phyloP scores from a whole-genome alignment of 1,140 invertebrate species.

The Phthorimaea operculella region DNA sequence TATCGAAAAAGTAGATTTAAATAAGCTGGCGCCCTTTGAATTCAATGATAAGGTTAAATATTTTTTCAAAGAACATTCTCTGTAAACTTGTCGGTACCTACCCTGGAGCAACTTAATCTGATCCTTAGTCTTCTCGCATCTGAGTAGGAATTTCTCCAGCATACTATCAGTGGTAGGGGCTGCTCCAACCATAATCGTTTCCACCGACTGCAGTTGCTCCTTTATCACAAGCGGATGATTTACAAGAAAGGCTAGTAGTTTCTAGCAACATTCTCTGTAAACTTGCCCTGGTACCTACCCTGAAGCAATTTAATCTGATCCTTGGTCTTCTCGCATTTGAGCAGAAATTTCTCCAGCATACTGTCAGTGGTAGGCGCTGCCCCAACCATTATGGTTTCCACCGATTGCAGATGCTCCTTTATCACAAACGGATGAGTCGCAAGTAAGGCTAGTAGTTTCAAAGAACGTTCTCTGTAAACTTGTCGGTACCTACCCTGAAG shows the following conservation, averaged over 20 bases:
- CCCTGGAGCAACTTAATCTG: slow-evolving; percentile 70
- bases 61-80: slow-evolving; percentile 9
- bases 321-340: slow-evolving; percentile 67
- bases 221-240: slow-evolving; percentile 72
- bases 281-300: slow-evolving; percentile 69
- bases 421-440: slow-evolving; percentile 72
- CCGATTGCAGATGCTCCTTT: slow-evolving; percentile 68
- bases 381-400: slow-evolving; percentile 71
- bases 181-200: slow-evolving; percentile 72
- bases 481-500: slow-evolving; percentile 66
- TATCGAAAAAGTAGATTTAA: too few relatives aligned
- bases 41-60: too few relatives aligned
- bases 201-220: slow-evolving; percentile 70
- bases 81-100: slow-evolving; percentile 22
- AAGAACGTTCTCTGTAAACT: too few relatives aligned
- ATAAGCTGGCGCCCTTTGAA: too few relatives aligned
- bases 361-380: slow-evolving; percentile 73
- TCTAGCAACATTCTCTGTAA: too few relatives aligned
- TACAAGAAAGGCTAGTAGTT: slow-evolving; percentile 73
- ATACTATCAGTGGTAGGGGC: slow-evolving; percentile 73
- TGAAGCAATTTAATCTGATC: slow-evolving; percentile 67
- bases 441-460: slow-evolving; percentile 73
- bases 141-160: slow-evolving; percentile 71
- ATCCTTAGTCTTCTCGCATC: slow-evolving; percentile 66
- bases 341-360: slow-evolving; percentile 71